Base-by-base conservation (phyloP, 2,113 vertebrate species). In the Scomber colias region DNA sequence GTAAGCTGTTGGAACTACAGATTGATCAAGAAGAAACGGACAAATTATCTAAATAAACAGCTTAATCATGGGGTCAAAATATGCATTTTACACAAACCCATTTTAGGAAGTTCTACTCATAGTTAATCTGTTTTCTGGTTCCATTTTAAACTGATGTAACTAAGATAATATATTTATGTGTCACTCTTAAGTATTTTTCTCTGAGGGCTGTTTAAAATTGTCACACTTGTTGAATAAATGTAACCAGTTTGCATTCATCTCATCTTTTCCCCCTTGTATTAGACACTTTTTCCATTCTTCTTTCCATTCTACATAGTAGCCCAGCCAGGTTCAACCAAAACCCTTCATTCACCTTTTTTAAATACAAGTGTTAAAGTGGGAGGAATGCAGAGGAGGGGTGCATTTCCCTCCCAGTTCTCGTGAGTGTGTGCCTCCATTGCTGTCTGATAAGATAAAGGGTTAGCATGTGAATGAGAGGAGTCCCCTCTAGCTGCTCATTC, bases 401-500 rank as follows among this genome's bases (percentile, higher is more conserved):
- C 21, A 16, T 77, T 57, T 63, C 70, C 80, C 70, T 51, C 57
- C 66, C 19, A 51, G 72, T 83, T 89, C 53, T 75, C 64, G 64
- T 63, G 66, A 81, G 76, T 51, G 75, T 65, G 54, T 7, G 27
- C 62, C 81, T 79, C 75, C 83, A 60, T 73, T 46, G 72, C 82
- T 84, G 83, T 73, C 84, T 90, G 91, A 92, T 92, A 92, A 93
- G 91, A 92, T 85, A 91, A 86, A 87, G 84, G 59, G 82, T 91
- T 92, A 77, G 90, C 91, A 90, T 93, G 81, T 90, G 86, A 92
- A 91, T 93, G 88, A 84, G 87, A 92, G 77, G 83, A 84, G 84
- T 83, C 86, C 85, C 85, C 81, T 83, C 70, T 71, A 79, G 82
- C 87, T 78, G 49, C 49, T 78, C 86, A 90, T 90, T 91, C 89